These are phyloP conservation scores for Drosophila fulvimacula DNA, from an alignment of 2,888 invertebrate genomes.

Conservation along the genomic window DNA sequence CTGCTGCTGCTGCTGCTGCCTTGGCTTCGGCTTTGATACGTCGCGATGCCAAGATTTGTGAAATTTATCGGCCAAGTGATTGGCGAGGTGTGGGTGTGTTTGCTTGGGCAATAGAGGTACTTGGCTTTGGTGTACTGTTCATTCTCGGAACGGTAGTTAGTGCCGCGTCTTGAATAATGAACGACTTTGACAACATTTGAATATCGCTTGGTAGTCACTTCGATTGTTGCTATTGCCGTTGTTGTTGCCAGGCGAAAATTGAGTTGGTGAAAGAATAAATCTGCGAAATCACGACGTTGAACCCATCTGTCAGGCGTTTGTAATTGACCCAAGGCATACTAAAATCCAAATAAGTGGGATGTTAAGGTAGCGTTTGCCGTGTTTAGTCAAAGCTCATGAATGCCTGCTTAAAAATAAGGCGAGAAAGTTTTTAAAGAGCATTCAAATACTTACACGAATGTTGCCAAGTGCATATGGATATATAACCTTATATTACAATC, in stretches of 20 bases:
- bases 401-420: constrained; percentile 1
- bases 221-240: constrained; percentile 19
- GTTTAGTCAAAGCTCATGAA: constrained; percentile 21
- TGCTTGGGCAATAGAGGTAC: constrained; percentile 16
- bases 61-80: constrained; percentile 80
- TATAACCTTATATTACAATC: too few relatives aligned
- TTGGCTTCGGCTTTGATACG: constrained; percentile 51
- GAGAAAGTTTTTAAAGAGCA: constrained; percentile 30
- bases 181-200: constrained; percentile 78
- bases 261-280: constrained; percentile 68
- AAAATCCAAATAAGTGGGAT: constrained; percentile 38
- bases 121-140: constrained; percentile 23
- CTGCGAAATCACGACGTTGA: constrained; percentile 71
- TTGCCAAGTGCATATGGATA: not conserved
- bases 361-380: constrained; percentile 39
- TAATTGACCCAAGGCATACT: constrained; percentile 68
- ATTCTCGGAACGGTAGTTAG: constrained; percentile 76
- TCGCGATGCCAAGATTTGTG: constrained; percentile 80
- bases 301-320: constrained; percentile 74
- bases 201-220: constrained; percentile 63
- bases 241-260: constrained; percentile 43
- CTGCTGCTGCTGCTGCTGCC: constrained; percentile 21
- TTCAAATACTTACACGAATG: not conserved
- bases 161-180: constrained; percentile 70
- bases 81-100: constrained; percentile 66